Base-by-base conservation (phyloP, 2,888 invertebrate species). In the Uloborus plumipes region DNA sequence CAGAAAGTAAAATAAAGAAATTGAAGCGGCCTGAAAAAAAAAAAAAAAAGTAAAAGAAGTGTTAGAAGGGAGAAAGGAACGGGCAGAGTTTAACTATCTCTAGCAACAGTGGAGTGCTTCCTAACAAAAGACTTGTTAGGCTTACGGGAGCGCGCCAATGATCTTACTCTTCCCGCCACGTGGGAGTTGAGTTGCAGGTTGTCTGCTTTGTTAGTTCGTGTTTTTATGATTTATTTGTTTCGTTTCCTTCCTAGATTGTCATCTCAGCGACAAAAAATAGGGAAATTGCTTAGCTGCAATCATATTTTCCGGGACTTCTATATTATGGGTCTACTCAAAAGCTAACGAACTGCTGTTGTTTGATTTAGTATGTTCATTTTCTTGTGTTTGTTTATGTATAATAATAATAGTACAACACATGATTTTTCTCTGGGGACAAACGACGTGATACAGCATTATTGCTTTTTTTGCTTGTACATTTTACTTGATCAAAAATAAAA, bases 71-170 rank as follows among this genome's bases (percentile, higher is more conserved):
- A 69, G 62, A 66, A 59, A 59, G 66, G 53, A 31, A 61, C 26
- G 16, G 69, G 9, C 39, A 20, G 69, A 76, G 61, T 76, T 76
- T 69, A 76, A 76, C 76, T 76, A 76, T 76, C 69, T 69, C 62
- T 20, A 31, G 62, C 76, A 76, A 76, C 55, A 51, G 76, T 62
- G 69, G 62, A 69, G 61, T 76, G 69, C 59, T 51, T 76, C 31
- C 31, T 69, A 76, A 70, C 76, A 76, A 76, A 69, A 70, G 69
- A 76, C 76, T 69, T 76, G 76, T 76, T 76, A 76, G 76, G 69
- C 76, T 69, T 76, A 69, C 62, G 39, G 67, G 51, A 76, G 69
- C 62, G 59, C 61, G 69, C 62, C 61, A 69, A 69, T 76, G 69
- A 61, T 76, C 53, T 62, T 69, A 47, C 53, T 76, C 62, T 76